A percentile compares a stretch with the other conserved stretches of the same genome.
Evolutionary conservation across 2,797 vertebrate species (phyloP).

Genomic region (Nothura maculosa): DNA sequence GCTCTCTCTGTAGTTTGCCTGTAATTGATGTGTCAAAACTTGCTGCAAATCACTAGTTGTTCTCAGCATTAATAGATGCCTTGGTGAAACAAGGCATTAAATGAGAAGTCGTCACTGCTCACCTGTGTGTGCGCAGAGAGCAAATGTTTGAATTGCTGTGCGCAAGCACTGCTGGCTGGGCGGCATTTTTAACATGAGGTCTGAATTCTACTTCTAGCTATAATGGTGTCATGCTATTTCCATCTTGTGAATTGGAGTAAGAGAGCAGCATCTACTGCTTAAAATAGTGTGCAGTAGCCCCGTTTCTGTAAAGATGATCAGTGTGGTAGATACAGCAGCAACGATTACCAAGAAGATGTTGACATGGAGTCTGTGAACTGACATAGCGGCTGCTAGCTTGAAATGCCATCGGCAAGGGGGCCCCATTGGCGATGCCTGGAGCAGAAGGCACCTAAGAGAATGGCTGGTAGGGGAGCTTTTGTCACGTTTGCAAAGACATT

Average conservation of each 20-base stretch:
- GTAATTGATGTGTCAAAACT: not conserved
- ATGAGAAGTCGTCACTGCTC: not conserved
- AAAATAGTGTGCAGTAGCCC: not conserved
- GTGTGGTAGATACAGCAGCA: not conserved
- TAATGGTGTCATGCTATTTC: not conserved
- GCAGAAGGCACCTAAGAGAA: not conserved
- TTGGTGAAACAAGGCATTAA: not conserved
- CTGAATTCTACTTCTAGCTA: not conserved
- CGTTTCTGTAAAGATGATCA: not conserved
- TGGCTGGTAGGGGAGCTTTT: not conserved
- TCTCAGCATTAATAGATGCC: slow-evolving; percentile 10
- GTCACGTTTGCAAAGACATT: not conserved
- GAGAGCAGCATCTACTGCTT: not conserved
- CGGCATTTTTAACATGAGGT: not conserved
- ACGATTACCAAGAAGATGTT: not conserved
- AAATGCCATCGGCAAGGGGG: not conserved
- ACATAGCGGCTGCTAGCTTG: not conserved
- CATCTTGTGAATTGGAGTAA: not conserved
- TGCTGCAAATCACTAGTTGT: not conserved
- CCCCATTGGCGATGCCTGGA: not conserved
- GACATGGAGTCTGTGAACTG: not conserved
- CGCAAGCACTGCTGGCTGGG: not conserved
- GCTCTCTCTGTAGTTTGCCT: not conserved
- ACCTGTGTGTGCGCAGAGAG: not conserved
- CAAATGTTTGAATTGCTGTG: not conserved